A percentile compares a stretch with the other conserved stretches of the same genome.
phyloP scores from a whole-genome alignment of 2,113 vertebrate species.

The Salvator merianae region DNA sequence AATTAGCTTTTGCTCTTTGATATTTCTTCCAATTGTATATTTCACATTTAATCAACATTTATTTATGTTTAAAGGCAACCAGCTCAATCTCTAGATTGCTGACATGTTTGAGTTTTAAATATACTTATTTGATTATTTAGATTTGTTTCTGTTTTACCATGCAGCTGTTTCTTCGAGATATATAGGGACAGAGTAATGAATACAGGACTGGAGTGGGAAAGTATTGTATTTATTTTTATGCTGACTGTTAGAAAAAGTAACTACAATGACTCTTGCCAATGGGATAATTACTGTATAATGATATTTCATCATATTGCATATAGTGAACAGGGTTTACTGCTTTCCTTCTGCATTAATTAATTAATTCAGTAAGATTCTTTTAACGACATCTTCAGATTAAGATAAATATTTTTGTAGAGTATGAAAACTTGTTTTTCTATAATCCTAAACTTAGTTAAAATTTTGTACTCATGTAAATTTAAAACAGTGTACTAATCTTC shows the following conservation, averaged over 20 bases:
- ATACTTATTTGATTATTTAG: neutral
- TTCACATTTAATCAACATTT: conserved; percentile 1
- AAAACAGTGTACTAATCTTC: too few relatives aligned
- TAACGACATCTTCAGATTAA: neutral
- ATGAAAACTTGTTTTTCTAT: too few relatives aligned
- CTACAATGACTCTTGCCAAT: neutral
- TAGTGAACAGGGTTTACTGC: neutral
- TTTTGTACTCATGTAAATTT: too few relatives aligned
- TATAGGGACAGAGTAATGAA: neutral
- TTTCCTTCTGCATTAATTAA: conserved; percentile 8
- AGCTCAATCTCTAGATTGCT: neutral
- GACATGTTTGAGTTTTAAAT: neutral
- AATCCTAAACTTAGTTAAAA: too few relatives aligned
- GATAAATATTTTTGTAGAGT: neutral
- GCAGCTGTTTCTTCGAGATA: neutral
- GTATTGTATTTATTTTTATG: neutral
- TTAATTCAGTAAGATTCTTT: neutral
- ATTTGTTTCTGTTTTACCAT: neutral
- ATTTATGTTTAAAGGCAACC: neutral
- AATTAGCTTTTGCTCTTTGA: neutral
- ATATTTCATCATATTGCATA: neutral
- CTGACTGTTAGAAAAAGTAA: neutral
- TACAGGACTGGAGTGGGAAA: neutral
- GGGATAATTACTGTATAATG: neutral
- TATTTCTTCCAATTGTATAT: conserved; percentile 6